Evolutionary conservation across 1,140 invertebrate species (phyloP), one percentile per base, ranked within the genome.

Genomic region (Lasioglossum baleicum): DNA sequence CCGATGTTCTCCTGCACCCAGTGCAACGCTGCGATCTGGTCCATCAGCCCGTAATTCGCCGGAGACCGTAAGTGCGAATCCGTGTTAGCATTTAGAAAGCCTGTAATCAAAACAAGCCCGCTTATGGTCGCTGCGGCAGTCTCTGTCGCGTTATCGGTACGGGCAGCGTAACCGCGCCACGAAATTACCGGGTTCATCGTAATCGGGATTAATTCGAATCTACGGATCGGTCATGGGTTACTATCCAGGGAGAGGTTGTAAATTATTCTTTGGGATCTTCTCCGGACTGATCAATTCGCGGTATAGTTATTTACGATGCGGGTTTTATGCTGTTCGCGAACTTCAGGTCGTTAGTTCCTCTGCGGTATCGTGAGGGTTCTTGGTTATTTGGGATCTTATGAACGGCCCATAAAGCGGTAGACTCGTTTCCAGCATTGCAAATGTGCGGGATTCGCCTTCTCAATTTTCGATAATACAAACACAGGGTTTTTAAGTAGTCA

Each of bases 1-100:
- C 95, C 96, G 51, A 99, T 98, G 90, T 99, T 99, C 91, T 99
- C 97, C 90, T 98, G 97, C 60, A 99, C 95, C 97, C 97, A 98
- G 88, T 98, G 97, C 51, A 98, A 92, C 0, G 97, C 97, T 0
- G 98, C 98, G 86, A 98, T 97, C 92, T 98, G 97, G 92, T 99
- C 98, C 96, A 99, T 97, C 22, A 99, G 94, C 0, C 98, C 98
- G 90, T 98, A 98, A 94, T 99, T 99, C 22, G 97, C 97, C 83
- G 96, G 97, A 61, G 95, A 97, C 83, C 95, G 95, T 75, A 96
- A 95, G 91, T 96, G 96, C 53, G 96, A 95, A 92, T 98, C 97
- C 13, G 96, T 96, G 87, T 97, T 97, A 83, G 97, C 96, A 90
- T 98, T 98, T 71, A 98, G 94, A 93, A 98, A 98, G 85, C 97